Evolutionary conservation across 2,888 invertebrate genomes (phyloP), one percentile per base, ranked within the genome.

Genomic region (Mallateleia sp.): DNA sequence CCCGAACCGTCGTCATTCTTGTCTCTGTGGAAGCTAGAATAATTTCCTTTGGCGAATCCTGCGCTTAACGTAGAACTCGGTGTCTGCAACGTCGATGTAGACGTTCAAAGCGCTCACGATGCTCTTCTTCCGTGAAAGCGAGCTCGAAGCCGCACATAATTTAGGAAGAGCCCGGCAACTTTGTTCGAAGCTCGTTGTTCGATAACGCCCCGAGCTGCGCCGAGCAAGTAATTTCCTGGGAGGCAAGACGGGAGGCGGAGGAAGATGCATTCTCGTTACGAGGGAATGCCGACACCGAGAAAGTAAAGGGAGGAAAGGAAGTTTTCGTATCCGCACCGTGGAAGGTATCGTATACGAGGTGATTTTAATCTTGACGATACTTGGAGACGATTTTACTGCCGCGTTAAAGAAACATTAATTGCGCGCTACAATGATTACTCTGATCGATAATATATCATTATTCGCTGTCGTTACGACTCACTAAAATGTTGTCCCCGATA

Each of bases 101-200:
- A 84, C 87, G 84, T 81, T 87, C 87, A 80, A 81, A 84, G 87
- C 84, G 87, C 80, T 85, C 81, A 79, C 85, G 77, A 81, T 81
- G 81, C 87, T 75, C 87, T 83, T 87, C 87, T 87, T 87, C 87
- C 83, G 88, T 81, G 85, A 85, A 88, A 88, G 88, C 87, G 84
- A 84, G 87, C 87, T 87, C 85, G 88, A 85, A 88, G 88, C 86
- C 88, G 89, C 90, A 90, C 90, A 89, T 91, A 89, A 91, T 91
- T 91, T 91, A 88, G 88, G 88, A 82, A 88, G 89, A 90, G 89
- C 87, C 87, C 88, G 85, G 87, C 89, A 91, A 92, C 90, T 91
- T 90, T 91, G 90, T 89, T 89, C 91, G 88, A 81, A 78, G 88
- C 85, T 88, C 88, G 89, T 90, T 89, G 90, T 91, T 91, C 91